Conservation (phyloP, 2,888 invertebrate species). For the Lepetodrilus schrolli region DNA sequence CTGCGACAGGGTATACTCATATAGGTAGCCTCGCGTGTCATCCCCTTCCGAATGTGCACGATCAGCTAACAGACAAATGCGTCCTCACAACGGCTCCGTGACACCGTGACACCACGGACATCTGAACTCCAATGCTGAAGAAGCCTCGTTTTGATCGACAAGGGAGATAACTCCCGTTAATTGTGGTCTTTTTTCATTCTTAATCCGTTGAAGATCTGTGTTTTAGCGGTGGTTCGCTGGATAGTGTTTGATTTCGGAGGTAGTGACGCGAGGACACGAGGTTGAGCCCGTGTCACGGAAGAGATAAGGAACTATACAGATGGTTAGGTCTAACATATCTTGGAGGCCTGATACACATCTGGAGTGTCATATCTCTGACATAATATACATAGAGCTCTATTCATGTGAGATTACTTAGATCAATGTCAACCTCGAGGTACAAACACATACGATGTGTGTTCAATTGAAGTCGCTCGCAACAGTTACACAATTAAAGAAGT, state of each 20-base stretch:
- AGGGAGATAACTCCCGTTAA: not conserved
- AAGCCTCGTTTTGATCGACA: not conserved
- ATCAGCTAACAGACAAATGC: not conserved
- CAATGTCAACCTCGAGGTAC: too few relatives aligned
- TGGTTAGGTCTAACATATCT: not conserved
- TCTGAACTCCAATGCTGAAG: too few relatives aligned
- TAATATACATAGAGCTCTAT: not conserved
- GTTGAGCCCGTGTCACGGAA: not conserved
- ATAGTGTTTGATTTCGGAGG: not conserved
- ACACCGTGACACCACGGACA: not conserved
- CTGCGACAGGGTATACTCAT: not conserved
- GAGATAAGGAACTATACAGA: not conserved
- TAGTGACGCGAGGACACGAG: not conserved
- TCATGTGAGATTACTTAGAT: too few relatives aligned
- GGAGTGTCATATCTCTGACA: not conserved
- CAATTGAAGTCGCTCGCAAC: too few relatives aligned
- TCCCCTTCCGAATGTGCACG: not conserved
- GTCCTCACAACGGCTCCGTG: not conserved
- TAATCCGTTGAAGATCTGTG: conserved; percentile 17
- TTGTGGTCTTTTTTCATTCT: not conserved
- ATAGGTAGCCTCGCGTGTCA: conserved; percentile 12
- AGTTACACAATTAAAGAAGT: too few relatives aligned
- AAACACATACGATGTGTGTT: too few relatives aligned
- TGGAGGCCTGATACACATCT: not conserved
- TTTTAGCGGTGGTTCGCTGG: not conserved